Conservation (phyloP, 2,113 vertebrate species). For the Melanocharis versteri region DNA sequence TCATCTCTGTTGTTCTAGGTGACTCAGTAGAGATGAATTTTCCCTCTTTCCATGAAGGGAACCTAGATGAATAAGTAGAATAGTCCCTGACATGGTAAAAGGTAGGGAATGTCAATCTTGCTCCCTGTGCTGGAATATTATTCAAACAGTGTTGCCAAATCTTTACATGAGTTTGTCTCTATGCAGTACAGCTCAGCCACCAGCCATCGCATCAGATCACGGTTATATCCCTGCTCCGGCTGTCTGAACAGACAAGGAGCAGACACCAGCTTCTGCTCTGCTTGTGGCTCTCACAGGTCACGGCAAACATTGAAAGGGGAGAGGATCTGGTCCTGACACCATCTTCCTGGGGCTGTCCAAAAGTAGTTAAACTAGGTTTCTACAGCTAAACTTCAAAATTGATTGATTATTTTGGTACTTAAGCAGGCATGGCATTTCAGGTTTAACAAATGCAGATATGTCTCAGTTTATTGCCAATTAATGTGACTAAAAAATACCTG, state of each 20-base stretch:
- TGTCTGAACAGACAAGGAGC: background rate
- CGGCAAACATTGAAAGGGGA: background rate
- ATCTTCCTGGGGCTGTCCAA: background rate
- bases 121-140: background rate
- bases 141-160: background rate
- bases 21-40: background rate
- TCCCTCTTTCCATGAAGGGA: background rate
- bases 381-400: background rate
- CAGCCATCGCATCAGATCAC: background rate
- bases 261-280: background rate
- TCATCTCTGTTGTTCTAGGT: background rate
- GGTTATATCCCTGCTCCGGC: rapidly evolving
- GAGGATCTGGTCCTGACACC: background rate
- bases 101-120: background rate
- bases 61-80: background rate
- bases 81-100: background rate
- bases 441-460: background rate
- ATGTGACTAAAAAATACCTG: background rate
- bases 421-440: background rate
- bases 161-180: background rate
- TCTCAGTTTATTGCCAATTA: background rate
- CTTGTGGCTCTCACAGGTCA: background rate
- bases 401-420: background rate
- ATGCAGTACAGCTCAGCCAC: background rate
- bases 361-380: background rate